phyloP scores from a whole-genome alignment of 2,888 invertebrate genomes.

The Cosmopolites sordidus region DNA sequence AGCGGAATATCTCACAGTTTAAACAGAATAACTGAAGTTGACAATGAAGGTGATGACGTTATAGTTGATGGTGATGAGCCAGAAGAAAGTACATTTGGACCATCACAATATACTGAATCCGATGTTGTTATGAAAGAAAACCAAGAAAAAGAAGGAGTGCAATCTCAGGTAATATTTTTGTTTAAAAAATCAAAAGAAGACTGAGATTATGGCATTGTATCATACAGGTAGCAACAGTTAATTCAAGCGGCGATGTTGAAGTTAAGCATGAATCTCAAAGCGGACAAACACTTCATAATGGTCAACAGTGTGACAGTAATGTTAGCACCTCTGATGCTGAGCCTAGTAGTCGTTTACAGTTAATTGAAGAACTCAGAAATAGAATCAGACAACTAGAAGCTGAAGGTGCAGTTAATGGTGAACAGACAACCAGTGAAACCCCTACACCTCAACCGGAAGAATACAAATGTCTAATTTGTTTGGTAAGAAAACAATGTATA shows the following conservation, averaged over 20 bases:
- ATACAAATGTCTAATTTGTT: constrained; percentile 70
- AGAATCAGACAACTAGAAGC: constrained; percentile 56
- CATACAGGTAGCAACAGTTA: constrained; percentile 43
- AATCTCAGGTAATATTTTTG: constrained; percentile 36
- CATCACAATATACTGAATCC: constrained; percentile 46
- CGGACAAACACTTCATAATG: constrained; percentile 13
- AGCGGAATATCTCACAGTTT: constrained; percentile 40
- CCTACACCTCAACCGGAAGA: constrained; percentile 49
- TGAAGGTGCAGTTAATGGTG: constrained; percentile 40
- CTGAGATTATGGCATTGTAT: no score
- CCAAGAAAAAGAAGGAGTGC: constrained; percentile 39
- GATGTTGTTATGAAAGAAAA: constrained; percentile 43
- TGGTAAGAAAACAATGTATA: constrained; percentile 55
- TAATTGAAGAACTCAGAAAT: constrained; percentile 56
- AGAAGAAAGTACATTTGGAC: constrained; percentile 45
- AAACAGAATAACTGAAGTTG: constrained; percentile 40
- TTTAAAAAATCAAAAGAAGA: no score
- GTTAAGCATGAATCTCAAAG: constrained; percentile 42
- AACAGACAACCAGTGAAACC: constrained; percentile 16
- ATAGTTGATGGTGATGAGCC: constrained; percentile 49
- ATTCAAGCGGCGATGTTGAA: constrained; percentile 48
- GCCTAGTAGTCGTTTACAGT: constrained; percentile 48
- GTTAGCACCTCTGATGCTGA: constrained; percentile 50
- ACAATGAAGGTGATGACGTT: constrained; percentile 46
- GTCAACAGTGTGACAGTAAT: constrained; percentile 48